Base-by-base conservation (phyloP, 2,113 vertebrate species). In the Struthio camelus region DNA sequence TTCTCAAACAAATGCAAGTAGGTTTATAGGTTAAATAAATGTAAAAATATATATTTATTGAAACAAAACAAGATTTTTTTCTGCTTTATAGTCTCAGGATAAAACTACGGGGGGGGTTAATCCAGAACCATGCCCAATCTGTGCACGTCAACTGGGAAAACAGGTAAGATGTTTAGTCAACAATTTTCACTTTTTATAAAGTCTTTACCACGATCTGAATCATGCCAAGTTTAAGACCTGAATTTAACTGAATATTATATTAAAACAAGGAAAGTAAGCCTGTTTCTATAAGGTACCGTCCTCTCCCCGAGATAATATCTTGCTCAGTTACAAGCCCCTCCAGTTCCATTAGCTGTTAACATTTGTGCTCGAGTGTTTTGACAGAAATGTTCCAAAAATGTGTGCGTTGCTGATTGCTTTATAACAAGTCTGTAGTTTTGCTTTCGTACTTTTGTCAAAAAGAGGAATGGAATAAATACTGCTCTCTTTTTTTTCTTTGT, bases 71-170 rank as follows among this genome's bases (percentile, higher is more conserved):
- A 24, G 30, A 3, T 75, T 65, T 83, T 84, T 90, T 85, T 51
- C 64, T 87, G 44, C 79, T 86, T 96, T 80, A 22, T 59, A 99
- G 99, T 99, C 99, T 95, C 99, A 99, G 97, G 99, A 99, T 97
- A 99, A 99, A 97, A 99, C 99, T 5, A 99, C 99, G 28, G 99
- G 98, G 81, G 99, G 98, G 46, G 91, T 99, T 97, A 99, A 99
- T 97, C 99, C 99, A 64, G 99, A 99, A 93, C 99, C 99, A 1
- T 99, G 99, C 98, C 99, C 99, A 6, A 99, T 99, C 96, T 99
- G 99, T 97, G 98, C 99, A 46, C 98, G 99, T 42, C 98, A 99
- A 0, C 98, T 99, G 64, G 99, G 99, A 66, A 99, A 98, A 90
- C 99, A 99, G 98, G 99, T 99, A 94, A 98, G 80, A 70, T 75